A percentile compares a stretch with the other conserved stretches of the same genome.
phyloP scores from a whole-genome alignment of 2,888 invertebrate genomes.

The Lithophane socia region DNA sequence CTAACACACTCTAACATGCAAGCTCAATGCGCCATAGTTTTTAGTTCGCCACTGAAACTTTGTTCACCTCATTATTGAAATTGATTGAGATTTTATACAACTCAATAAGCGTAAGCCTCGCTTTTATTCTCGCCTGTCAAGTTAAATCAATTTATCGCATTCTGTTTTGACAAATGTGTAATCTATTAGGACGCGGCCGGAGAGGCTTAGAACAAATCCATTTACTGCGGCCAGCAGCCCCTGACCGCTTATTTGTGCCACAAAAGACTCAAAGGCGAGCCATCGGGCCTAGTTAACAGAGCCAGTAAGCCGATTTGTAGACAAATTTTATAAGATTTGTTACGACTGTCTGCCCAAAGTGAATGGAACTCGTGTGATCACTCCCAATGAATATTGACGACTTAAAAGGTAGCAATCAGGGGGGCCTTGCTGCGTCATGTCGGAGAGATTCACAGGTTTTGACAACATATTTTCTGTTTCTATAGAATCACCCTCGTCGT shows the following conservation, averaged over 20 bases:
- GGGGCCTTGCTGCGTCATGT: conserved; percentile 9
- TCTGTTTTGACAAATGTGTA: conserved; percentile 81
- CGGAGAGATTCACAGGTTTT: conserved; percentile 40
- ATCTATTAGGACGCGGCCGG: conserved; percentile 71
- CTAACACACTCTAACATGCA: conserved; percentile 4
- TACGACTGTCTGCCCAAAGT: conserved; percentile 51
- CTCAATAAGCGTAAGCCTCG: conserved; percentile 35
- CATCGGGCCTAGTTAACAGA: conserved; percentile 64
- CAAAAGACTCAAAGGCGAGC: conserved; percentile 68
- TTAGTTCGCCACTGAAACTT: conserved; percentile 13
- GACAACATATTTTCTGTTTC: conserved; percentile 51
- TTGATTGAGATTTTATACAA: conserved; percentile 48
- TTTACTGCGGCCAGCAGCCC: conserved; percentile 66
- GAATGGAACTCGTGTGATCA: conserved; percentile 57
- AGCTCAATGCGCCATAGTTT: conserved; percentile 4
- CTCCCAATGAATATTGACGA: conserved; percentile 61
- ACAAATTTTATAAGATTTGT: conserved; percentile 69
- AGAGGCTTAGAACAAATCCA: conserved; percentile 74
- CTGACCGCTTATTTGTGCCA: conserved; percentile 65
- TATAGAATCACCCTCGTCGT: conserved; percentile 49
- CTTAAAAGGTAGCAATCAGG: conserved; percentile 60
- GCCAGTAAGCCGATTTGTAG: conserved; percentile 68
- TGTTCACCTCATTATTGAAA: conserved; percentile 34
- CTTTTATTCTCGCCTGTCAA: conserved; percentile 48
- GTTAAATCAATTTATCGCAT: conserved; percentile 66